Conservation (phyloP, 2,888 invertebrate species). For the Epinotia ramella region DNA sequence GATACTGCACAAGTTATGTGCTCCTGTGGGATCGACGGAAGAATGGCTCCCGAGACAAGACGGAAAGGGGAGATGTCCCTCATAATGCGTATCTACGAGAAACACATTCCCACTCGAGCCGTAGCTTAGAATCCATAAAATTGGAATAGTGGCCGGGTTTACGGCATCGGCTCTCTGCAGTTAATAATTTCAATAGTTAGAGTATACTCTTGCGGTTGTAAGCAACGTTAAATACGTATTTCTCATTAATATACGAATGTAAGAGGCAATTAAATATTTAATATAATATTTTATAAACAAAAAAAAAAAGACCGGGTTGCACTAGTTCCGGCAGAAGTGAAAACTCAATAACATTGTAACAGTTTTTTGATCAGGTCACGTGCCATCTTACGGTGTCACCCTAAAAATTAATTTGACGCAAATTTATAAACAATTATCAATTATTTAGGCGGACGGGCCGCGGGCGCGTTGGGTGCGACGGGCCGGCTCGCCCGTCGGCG, state of each 20-base stretch:
- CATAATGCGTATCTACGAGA: conserved; percentile 47
- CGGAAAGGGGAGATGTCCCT: conserved; percentile 54
- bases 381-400: too few species aligned
- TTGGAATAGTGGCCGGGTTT: conserved; percentile 38
- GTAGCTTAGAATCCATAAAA: conserved; percentile 42
- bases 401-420: too few species aligned
- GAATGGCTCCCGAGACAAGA: conserved; percentile 69
- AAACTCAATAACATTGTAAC: too few species aligned
- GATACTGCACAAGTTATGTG: conserved; percentile 60
- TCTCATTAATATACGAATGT: background rate
- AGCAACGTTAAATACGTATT: background rate
- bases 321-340: too few species aligned
- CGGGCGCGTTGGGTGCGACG: too few species aligned
- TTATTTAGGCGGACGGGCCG: too few species aligned
- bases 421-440: too few species aligned
- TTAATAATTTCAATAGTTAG: conserved; percentile 31
- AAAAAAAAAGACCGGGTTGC: too few species aligned
- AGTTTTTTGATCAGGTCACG: too few species aligned
- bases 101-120: conserved; percentile 46
- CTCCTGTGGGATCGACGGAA: conserved; percentile 64
- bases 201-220: conserved; percentile 9
- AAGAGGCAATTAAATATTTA: background rate
- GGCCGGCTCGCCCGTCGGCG: too few species aligned
- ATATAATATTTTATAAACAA: background rate
- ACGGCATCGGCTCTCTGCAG: conserved; percentile 40